Evolutionary conservation across 2,113 vertebrate genomes (phyloP).

Genomic region (Athene cunicularia): DNA sequence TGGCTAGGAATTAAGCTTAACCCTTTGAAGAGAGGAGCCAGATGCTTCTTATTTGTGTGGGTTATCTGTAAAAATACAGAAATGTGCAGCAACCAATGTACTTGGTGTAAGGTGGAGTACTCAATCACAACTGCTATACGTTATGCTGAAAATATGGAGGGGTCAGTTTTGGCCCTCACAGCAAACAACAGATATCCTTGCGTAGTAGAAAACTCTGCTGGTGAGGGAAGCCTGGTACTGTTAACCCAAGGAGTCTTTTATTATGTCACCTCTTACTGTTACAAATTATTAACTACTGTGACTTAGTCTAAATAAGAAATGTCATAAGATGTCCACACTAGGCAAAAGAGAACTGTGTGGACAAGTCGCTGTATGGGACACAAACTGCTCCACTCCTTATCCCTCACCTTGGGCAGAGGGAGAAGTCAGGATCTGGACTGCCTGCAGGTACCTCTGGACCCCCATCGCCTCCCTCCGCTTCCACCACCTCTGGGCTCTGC

Average conservation of each 20-base stretch:
- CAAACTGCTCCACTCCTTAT: not conserved
- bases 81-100: not conserved
- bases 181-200: not conserved
- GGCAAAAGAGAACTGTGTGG: not conserved
- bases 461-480: not conserved
- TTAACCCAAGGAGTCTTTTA: not conserved
- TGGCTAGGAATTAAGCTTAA: not conserved
- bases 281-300: not conserved
- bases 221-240: not conserved
- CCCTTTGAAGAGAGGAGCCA: not conserved
- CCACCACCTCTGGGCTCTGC: not conserved
- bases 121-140: accelerated
- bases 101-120: not conserved
- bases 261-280: not conserved
- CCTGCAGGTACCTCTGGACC: not conserved
- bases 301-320: not conserved
- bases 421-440: not conserved
- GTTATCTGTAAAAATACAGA: not conserved
- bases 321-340: not conserved
- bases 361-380: not conserved
- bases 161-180: not conserved
- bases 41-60: not conserved
- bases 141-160: not conserved
- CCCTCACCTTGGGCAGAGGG: not conserved
- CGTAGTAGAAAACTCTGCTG: not conserved